Conservation (phyloP, 2,113 vertebrate genomes). For the Pteropus alecto region DNA sequence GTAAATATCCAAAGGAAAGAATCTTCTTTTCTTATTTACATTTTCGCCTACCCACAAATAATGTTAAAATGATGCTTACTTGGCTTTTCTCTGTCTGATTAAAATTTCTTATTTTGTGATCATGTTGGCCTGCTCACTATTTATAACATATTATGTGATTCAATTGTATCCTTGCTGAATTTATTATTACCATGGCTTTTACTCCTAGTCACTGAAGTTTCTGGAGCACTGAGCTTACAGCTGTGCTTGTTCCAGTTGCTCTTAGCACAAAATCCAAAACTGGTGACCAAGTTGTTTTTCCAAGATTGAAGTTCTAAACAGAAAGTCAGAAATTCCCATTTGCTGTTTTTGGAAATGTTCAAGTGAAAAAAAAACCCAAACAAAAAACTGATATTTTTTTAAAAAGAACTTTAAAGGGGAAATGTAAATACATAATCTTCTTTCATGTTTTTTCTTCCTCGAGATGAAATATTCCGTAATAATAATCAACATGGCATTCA, state of each 20-base stretch:
- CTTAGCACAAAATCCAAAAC: not conserved
- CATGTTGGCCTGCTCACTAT: not conserved
- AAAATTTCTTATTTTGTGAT: not conserved
- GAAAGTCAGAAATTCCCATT: not conserved
- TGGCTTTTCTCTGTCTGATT: not conserved
- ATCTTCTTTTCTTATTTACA: not conserved
- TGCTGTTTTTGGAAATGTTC: not conserved
- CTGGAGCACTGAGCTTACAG: not conserved
- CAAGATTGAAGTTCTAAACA: not conserved
- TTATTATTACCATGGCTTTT: constrained; percentile 35
- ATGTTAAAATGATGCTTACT: not conserved
- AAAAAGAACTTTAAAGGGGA: not conserved
- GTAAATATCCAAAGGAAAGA: not conserved
- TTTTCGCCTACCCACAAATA: not conserved
- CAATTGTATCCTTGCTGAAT: not conserved
- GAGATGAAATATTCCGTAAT: not conserved
- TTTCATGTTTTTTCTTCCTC: too few species aligned
- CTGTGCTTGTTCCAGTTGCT: not conserved
- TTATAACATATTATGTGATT: not conserved
- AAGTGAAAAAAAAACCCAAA: not conserved
- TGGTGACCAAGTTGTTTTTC: not conserved
- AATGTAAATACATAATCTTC: not conserved
- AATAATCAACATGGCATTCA: not conserved
- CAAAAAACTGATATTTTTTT: not conserved
- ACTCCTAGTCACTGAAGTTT: not conserved